Conservation (phyloP, 1,140 invertebrate species). For the Magallana gigas region DNA sequence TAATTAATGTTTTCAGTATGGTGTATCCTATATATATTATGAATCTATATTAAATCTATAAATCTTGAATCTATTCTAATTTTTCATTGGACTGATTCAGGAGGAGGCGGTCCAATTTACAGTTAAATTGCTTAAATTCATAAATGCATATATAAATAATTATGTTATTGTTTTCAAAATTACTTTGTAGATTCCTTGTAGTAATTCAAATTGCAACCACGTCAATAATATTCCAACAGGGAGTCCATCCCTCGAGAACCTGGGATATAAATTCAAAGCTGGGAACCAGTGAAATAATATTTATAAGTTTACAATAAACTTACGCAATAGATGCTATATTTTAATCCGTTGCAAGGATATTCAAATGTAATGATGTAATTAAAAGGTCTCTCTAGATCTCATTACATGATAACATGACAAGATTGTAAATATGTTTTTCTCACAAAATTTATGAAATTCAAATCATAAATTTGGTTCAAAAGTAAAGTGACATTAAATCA, state of each 20-base stretch:
- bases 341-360: neutral
- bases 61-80: too few species aligned
- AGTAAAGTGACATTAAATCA: too few species aligned
- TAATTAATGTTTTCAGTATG: too few species aligned
- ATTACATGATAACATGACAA: too few species aligned
- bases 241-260: neutral
- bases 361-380: neutral
- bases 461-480: neutral
- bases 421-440: neutral
- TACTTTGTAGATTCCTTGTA: neutral
- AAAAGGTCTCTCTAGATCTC: too few species aligned
- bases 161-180: neutral
- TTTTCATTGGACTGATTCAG: too few species aligned
- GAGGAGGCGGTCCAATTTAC: too few species aligned
- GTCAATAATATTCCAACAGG: slow-evolving; percentile 1
- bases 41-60: too few species aligned
- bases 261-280: neutral
- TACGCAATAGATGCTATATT: neutral
- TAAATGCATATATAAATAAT: too few species aligned
- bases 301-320: neutral
- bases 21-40: too few species aligned
- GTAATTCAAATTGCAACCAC: neutral
- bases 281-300: neutral
- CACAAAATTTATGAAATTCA: neutral
- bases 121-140: too few species aligned